Percentiles rank a stretch among this genome's conserved stretches.
Conservation (phyloP, 2,113 vertebrate genomes). For the Turdus rufiventris region DNA sequence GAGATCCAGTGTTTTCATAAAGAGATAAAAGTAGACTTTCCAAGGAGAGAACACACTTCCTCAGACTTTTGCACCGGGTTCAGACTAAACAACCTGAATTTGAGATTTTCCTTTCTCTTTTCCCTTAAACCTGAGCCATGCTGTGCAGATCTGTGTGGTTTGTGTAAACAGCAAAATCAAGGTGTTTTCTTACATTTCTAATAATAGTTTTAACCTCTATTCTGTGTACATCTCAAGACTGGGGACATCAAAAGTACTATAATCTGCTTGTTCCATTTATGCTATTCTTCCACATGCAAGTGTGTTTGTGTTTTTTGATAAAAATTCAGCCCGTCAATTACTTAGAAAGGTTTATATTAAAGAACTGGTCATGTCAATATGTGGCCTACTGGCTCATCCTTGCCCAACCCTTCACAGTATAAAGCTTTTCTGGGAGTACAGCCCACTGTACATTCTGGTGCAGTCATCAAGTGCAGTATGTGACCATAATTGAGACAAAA, state of each 20-base stretch:
- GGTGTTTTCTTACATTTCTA: neutral
- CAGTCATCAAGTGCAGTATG: neutral
- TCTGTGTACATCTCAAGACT: neutral
- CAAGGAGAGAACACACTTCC: neutral
- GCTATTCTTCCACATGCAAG: neutral
- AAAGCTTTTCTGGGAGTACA: neutral
- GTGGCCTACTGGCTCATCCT: neutral
- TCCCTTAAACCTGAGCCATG: neutral
- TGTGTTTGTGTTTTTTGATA: neutral
- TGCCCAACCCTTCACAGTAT: neutral
- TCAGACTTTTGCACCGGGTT: neutral
- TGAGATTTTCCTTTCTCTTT: neutral
- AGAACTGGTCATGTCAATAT: neutral
- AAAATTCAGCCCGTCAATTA: neutral
- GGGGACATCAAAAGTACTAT: neutral
- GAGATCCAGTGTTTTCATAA: neutral
- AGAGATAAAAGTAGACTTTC: neutral
- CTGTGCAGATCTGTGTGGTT: neutral
- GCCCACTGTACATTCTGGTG: neutral
- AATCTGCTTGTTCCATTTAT: neutral
- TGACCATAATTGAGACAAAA: neutral
- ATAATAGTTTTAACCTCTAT: neutral
- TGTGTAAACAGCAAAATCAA: neutral
- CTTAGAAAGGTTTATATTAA: neutral
- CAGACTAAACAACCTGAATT: constrained; percentile 25